phyloP scores from a whole-genome alignment of 2,113 vertebrate genomes.

The Carettochelys insculpta region DNA sequence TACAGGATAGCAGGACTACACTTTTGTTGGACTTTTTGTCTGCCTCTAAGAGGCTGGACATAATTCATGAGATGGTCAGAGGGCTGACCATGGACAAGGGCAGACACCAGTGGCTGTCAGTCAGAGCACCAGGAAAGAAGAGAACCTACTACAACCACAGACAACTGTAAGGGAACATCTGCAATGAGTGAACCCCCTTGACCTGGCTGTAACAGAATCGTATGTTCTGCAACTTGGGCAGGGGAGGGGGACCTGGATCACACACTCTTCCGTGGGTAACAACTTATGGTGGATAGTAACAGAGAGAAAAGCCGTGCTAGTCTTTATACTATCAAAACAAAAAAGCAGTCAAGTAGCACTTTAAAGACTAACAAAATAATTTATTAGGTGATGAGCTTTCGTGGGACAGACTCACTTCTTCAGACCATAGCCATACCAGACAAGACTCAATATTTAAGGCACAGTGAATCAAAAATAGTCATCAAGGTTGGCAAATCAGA shows the following conservation, averaged over 20 bases:
- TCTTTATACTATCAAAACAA: too few relatives aligned
- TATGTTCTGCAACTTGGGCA: background rate
- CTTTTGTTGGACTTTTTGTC: background rate
- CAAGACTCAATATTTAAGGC: too few relatives aligned
- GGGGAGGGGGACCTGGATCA: background rate
- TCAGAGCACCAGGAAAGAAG: background rate
- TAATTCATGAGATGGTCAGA: background rate
- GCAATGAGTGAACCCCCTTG: background rate
- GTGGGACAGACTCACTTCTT: too few relatives aligned
- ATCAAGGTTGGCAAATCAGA: too few relatives aligned
- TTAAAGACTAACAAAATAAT: too few relatives aligned
- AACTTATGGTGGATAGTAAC: too few relatives aligned
- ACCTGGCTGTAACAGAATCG: background rate
- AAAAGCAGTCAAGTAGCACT: too few relatives aligned
- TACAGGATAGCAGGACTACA: background rate
- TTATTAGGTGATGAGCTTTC: too few relatives aligned
- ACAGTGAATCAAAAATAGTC: too few relatives aligned
- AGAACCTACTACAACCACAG: background rate
- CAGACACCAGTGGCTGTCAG: background rate
- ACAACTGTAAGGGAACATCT: background rate
- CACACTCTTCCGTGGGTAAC: too few relatives aligned
- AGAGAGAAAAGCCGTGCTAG: too few relatives aligned
- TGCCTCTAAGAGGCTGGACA: background rate
- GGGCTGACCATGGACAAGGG: background rate
- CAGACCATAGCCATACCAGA: too few relatives aligned